Percentiles rank a stretch among this genome's conserved stretches.
These are phyloP conservation scores for Chionoecetes opilio DNA, from an alignment of 1,140 invertebrate species.

Conservation along the genomic window DNA sequence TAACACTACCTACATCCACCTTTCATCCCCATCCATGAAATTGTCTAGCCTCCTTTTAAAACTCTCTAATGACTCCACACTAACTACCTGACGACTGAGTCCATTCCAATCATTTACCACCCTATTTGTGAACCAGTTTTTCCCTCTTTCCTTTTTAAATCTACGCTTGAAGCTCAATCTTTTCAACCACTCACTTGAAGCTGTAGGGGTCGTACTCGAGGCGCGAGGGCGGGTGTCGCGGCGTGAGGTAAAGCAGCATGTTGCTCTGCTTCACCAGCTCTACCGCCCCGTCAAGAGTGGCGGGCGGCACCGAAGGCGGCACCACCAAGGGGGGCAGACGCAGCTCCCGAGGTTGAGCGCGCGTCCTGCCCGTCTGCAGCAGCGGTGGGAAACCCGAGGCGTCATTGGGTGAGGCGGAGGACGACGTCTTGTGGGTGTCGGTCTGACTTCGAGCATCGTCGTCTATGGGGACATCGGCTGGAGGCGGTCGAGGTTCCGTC, in stretches of 20 bases:
- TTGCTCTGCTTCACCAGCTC: constrained; percentile 55
- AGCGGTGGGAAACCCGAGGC: constrained; percentile 7
- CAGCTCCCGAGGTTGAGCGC: background rate
- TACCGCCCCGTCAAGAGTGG: constrained; percentile 59
- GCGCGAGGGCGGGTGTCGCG: constrained; percentile 35
- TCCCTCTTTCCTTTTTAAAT: too few relatives aligned
- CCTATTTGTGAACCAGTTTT: too few relatives aligned
- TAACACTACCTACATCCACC: too few relatives aligned
- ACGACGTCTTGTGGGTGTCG: background rate
- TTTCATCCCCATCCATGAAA: too few relatives aligned
- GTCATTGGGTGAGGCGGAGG: background rate
- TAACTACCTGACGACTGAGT: too few relatives aligned
- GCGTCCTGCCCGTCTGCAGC: background rate
- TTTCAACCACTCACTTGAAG: constrained; percentile 76
- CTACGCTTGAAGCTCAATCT: too few relatives aligned
- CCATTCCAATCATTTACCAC: too few relatives aligned
- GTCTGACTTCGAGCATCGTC: background rate
- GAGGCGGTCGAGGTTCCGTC: constrained; percentile 11
- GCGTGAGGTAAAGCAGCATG: constrained; percentile 66
- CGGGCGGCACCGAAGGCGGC: constrained; percentile 59
- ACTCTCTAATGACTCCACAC: too few relatives aligned
- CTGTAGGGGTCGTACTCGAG: constrained; percentile 73
- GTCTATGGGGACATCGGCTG: background rate
- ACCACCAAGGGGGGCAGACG: constrained; percentile 65
- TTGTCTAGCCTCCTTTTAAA: too few relatives aligned